Evolutionary conservation across 2,113 vertebrate genomes (phyloP), one percentile per base, ranked within the genome.

Genomic region (Pedionomus torquatus): DNA sequence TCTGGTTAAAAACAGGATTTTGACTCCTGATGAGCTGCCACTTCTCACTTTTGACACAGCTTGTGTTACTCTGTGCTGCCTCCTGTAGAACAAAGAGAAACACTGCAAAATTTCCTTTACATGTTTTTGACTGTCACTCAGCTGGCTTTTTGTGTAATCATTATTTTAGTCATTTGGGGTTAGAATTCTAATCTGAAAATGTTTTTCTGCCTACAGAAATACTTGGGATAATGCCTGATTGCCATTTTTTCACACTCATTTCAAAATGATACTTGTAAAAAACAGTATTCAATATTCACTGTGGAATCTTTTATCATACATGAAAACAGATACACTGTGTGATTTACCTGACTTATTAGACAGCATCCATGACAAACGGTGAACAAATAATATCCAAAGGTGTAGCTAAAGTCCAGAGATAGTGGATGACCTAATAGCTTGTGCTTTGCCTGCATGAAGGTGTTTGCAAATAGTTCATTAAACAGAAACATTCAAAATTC

Each of bases 101-200:
- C 0, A 0, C 25, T 41, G 16, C 10, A 83, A 70, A 85, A 65
- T 7, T 55, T 17, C 9, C 3, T 54, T 60, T 19, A 20, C 0
- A 0, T 30, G 31, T 31, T 86, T 84, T 41, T 69, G 23, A 39
- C 31, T n/a, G n/a, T 64, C 39, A 55, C 28, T 3, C 16, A 55
- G 10, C 33, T 5, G 13, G 30, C 8, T 80, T 46, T 35, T 39
- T n/a, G 7, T 30, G 6, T 68, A 88, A 52, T 9, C 15, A 57
- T 14, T 4, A 11, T 10, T 77, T 88, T 55, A 54, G 21, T 33
- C 7, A 86, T 57, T 61, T 79, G 13, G 26, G 10, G 7, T 37
- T 61, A 71, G 52, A 89, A 68, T 28, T 68, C 49, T 80, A 26
- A 52, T 9, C 18, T 30, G 52, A 64, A 77, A 77, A 21, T 75